Base-by-base conservation (phyloP, 2,888 invertebrate species). In the Oligia strigilis region DNA sequence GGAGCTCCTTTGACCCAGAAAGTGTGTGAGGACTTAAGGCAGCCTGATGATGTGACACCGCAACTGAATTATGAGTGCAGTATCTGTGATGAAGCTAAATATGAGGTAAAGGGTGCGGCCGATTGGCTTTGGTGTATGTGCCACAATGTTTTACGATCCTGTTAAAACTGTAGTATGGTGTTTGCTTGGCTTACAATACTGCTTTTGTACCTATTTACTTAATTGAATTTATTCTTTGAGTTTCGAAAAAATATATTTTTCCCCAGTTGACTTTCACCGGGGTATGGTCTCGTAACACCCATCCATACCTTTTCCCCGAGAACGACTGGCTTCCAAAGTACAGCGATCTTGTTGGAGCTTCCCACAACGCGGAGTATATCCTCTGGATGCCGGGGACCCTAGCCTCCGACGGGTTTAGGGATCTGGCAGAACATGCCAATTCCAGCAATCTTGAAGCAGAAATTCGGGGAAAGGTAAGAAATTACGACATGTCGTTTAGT, bases 81-180 rank as follows among this genome's bases (percentile, higher is more conserved):
- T 23, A 93, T 95, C 17, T 97, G 97, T 84, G 96, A 96, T 75
- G 96, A 96, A 84, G 97, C 97, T 72, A 97, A 97, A 85, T 97
- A 97, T 90, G 96, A 97, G 94, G 76, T 73, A 65, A 40, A 65
- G 11, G 23, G 19, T 60, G 60, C 60, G 13, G n/a, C 64, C 8
- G 9, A 65, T 40, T 40, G 9, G 19, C 8, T 19, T 36, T 11
- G 19, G 9, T 65, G 19, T 11, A 60, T 14, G 14, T 14, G 60
- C 29, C 55, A 55, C 23, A 3, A 55, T 23, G 19, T 55, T 19
- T 55, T 55, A 55, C 23, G 23, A 55, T 23, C 55, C 23, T 17
- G 23, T 23, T 55, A 55, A n/a, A 60, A 60, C n/a, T n/a, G n/a
- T 13, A 13, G 13, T 62, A 29, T 29, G 62, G 6, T 14, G 62